Conservation (phyloP, 1,140 invertebrate genomes). For the Pararge aegeria region DNA sequence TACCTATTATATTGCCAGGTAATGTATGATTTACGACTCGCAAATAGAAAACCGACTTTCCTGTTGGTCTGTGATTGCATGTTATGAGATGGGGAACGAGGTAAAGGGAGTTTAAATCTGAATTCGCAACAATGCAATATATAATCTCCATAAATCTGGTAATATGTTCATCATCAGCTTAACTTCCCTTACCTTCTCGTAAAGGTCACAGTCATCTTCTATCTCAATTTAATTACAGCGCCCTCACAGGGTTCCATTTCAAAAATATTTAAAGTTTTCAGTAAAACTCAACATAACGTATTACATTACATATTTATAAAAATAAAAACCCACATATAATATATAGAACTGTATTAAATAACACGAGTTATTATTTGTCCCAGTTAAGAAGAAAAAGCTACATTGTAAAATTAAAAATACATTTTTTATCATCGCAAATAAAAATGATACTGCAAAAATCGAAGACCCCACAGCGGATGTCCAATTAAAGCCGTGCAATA, state of each 20-base stretch:
- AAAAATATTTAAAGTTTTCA: no score
- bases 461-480: conserved; percentile 20
- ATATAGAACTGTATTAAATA: no score
- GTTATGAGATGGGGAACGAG: background rate
- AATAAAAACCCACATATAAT: no score
- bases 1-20: conserved; percentile 42
- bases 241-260: no score
- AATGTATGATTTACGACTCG: conserved; percentile 70
- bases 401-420: background rate
- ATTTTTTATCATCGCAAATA: background rate
- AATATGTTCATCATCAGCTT: no score
- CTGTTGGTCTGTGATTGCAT: background rate
- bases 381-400: background rate
- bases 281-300: no score
- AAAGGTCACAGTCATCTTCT: no score
- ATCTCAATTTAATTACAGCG: no score
- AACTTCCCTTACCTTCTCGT: no score
- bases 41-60: conserved; percentile 47
- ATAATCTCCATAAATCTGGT: no score
- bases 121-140: background rate
- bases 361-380: no score
- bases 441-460: conserved; percentile 2
- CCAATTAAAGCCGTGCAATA: conserved; percentile 32
- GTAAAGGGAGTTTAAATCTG: background rate
- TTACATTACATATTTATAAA: no score